Percentiles rank a stretch among this genome's conserved stretches.
Evolutionary conservation across 2,888 invertebrate species (phyloP).

Genomic region (Antheraea assamensis): DNA sequence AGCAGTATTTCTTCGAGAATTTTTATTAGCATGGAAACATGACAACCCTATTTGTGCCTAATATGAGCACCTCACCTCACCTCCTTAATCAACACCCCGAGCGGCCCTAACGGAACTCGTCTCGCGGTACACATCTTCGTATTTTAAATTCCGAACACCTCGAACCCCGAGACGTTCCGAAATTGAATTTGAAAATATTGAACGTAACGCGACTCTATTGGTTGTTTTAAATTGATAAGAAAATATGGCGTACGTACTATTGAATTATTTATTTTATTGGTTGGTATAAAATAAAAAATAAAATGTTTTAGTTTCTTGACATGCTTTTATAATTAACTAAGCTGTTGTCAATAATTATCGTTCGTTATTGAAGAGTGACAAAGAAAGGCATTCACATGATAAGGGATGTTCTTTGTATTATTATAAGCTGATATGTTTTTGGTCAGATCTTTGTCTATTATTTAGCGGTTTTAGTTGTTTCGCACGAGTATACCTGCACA

Average conservation of each 20-base stretch:
- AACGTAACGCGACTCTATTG: background rate
- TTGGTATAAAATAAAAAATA: background rate
- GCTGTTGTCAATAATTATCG: too few species aligned
- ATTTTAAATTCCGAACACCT: constrained; percentile 45
- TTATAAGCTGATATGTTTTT: too few species aligned
- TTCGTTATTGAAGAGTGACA: too few species aligned
- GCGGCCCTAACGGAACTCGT: constrained; percentile 33
- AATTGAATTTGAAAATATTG: constrained; percentile 32
- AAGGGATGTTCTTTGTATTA: too few species aligned
- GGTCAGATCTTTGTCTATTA: too few species aligned
- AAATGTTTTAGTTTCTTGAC: background rate
- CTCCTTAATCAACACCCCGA: constrained; percentile 53
- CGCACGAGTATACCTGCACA: too few species aligned
- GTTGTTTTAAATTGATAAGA: constrained; percentile 9
- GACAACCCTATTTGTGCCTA: constrained; percentile 46
- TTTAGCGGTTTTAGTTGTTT: too few species aligned
- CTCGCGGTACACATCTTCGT: constrained; percentile 34
- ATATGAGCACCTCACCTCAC: constrained; percentile 41
- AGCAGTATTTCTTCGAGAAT: too few species aligned
- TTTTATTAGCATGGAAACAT: too few species aligned
- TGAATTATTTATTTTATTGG: background rate
- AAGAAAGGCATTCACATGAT: too few species aligned
- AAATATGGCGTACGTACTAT: background rate
- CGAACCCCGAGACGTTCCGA: constrained; percentile 27
- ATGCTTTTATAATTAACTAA: background rate